Percentiles rank a stretch among this genome's conserved stretches.
These are phyloP conservation scores for Gila robusta DNA, from an alignment of 2,797 vertebrate species.

Conservation along the genomic window DNA sequence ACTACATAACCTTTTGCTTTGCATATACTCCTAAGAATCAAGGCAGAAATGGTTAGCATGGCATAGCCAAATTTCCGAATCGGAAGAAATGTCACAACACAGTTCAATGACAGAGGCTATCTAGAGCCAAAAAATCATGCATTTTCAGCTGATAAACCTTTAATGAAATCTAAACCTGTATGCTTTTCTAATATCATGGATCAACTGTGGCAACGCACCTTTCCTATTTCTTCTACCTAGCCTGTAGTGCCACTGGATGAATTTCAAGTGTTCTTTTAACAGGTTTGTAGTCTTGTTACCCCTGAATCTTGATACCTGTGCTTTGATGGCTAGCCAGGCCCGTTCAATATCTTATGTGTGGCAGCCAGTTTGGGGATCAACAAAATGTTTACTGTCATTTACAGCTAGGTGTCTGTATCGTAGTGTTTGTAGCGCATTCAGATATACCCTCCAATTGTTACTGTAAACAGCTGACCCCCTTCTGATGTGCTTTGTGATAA, in stretches of 20 bases:
- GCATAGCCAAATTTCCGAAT: too few species aligned
- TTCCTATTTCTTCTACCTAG: not conserved
- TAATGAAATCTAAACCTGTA: not conserved
- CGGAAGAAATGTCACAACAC: too few species aligned
- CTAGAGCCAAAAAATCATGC: not conserved
- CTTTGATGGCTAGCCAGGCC: slow-evolving; percentile 32
- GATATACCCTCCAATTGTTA: slow-evolving; percentile 38
- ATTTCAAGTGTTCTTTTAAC: slow-evolving; percentile 13
- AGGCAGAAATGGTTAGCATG: too few species aligned
- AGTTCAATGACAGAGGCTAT: too few species aligned
- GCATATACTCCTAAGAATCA: too few species aligned
- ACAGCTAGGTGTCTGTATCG: not conserved
- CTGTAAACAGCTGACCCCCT: too few species aligned
- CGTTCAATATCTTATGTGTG: slow-evolving; percentile 32
- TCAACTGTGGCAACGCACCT: not conserved
- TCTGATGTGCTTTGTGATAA: slow-evolving; percentile 28
- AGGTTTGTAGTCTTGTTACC: not conserved
- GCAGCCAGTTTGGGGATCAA: slow-evolving; percentile 34
- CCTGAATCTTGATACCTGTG: slow-evolving; percentile 29
- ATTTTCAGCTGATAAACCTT: not conserved
- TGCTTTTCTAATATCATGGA: slow-evolving; percentile 5
- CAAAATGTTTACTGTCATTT: slow-evolving; percentile 14
- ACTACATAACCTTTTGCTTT: too few species aligned
- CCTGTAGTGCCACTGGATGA: slow-evolving; percentile 11
- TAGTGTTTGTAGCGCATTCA: not conserved